Base-by-base conservation (phyloP, 2,888 invertebrate genomes). In the Cabera pusaria region DNA sequence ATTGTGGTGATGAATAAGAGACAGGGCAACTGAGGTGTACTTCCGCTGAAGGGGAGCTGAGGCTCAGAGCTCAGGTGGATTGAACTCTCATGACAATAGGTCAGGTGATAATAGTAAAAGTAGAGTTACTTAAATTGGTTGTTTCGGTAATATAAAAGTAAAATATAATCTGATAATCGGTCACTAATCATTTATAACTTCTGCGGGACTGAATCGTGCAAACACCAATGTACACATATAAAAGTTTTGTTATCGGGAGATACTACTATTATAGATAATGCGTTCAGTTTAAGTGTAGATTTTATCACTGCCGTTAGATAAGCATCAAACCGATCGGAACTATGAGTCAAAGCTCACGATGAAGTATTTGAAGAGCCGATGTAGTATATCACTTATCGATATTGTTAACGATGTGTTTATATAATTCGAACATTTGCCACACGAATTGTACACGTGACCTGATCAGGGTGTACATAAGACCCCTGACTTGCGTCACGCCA, bases 41-140 rank as follows among this genome's bases (percentile, higher is more conserved):
- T 81, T 81, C 78, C 82, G 79, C 52, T 59, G 57, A 43, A 34
- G 49, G 45, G 58, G 61, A n/a, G n/a, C n/a, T n/a, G n/a, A n/a
- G n/a, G n/a, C n/a, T n/a, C n/a, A n/a, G n/a, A n/a, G 40, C 44
- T 56, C 52, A 58, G 57, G 61, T 61, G 56, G 35, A 27, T 31
- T 25, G 22, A 29, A 23, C 32, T 43, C 9, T 21, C 20, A 40
- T 22, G 37, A 25, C 21, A 24, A 16, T 27, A 20, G n/a, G n/a
- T 31, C 43, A 27, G 31, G 34, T 49, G 37, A 31, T 29, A 9
- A 6, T 0, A 21, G n/a, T n/a, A n/a, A n/a, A n/a, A n/a, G n/a
- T n/a, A n/a, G n/a, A n/a, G n/a, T n/a, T n/a, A n/a, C n/a, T n/a
- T n/a, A n/a, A n/a, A n/a, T n/a, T n/a, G n/a, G n/a, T n/a, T n/a